A percentile compares a stretch with the other conserved stretches of the same genome.
Evolutionary conservation across 2,888 invertebrate genomes (phyloP).

Genomic region (Mamestra brassicae): DNA sequence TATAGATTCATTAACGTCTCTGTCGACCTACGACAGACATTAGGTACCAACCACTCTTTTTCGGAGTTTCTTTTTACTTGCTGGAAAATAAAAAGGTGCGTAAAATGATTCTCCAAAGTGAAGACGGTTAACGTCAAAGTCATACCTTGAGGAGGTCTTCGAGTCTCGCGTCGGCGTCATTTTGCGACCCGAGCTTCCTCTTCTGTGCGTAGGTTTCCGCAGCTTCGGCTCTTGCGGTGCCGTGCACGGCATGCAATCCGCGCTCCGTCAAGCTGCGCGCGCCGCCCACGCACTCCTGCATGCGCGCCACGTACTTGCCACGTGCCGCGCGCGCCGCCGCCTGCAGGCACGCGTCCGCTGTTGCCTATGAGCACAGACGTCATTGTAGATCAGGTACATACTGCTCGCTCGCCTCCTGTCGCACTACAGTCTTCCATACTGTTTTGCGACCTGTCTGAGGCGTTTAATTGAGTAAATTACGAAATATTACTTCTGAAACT

Average conservation of each 20-base stretch:
- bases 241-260: slow-evolving; percentile 7
- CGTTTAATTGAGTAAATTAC: no score
- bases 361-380: slow-evolving; percentile 54
- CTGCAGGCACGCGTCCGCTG: slow-evolving; percentile 59
- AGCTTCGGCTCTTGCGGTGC: slow-evolving; percentile 31
- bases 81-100: neutral
- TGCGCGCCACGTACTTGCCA: slow-evolving; percentile 53
- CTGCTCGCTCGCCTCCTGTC: neutral
- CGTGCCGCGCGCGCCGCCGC: slow-evolving; percentile 60
- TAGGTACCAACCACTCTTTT: neutral
- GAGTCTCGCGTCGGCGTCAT: slow-evolving; percentile 36
- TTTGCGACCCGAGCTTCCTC: slow-evolving; percentile 53
- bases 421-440: neutral
- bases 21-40: neutral
- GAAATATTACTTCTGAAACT: no score
- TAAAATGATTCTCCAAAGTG: neutral
- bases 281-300: slow-evolving; percentile 66
- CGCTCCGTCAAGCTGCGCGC: slow-evolving; percentile 11
- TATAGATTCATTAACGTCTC: no score
- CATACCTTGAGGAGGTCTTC: slow-evolving; percentile 44
- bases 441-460: no score
- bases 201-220: slow-evolving; percentile 61
- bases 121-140: neutral
- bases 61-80: neutral
- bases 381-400: neutral